Evolutionary conservation across 2,113 vertebrate species (phyloP), one percentile per base, ranked within the genome.

Genomic region (Stercorarius parasiticus): DNA sequence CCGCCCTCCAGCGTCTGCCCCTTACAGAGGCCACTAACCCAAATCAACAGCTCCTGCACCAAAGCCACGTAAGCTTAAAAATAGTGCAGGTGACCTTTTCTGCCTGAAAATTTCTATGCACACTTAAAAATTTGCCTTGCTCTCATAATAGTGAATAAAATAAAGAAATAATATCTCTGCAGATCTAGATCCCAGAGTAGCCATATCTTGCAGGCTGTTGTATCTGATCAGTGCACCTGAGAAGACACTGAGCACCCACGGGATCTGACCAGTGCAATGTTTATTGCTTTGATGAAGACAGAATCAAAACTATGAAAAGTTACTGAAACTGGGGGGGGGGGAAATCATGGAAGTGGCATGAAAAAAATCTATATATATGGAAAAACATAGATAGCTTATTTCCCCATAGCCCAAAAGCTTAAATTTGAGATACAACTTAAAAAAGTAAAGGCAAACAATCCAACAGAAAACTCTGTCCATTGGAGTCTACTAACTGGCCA

Each of bases 331-430:
- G 11, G 36, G 11, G 5, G 10, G 15, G n/a, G n/a, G n/a, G n/a
- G n/a, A 3, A 4, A 20, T 15, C 21, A 59, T 3, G 1, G 4
- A 82, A 5, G 38, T 22, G 47, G 21, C 17, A 80, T 40, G 25
- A 66, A 47, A 59, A 6, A 58, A 84, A 49, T n/a, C 12, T 10
- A 6, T 3, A 26, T 0, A 45, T 0, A 45, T 0, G 4, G 21
- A 6, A 71, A 62, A 92, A 2, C 23, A 40, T 9, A 27, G 32
- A 26, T 52, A 61, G 13, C 2, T 43, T 70, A 34, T 52, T 78
- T 78, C 32, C 21, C 38, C 16, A 30, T 9, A 56, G 38, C 4
- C 30, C 73, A 42, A 65, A 84, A 67, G 11, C 9, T 47, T 29
- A 10, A 81, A 27, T 26, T 15, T 2, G 36, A 92, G 79, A 1